phyloP scores from a whole-genome alignment of 2,113 vertebrate genomes.

The Xyliphius kryptos region DNA sequence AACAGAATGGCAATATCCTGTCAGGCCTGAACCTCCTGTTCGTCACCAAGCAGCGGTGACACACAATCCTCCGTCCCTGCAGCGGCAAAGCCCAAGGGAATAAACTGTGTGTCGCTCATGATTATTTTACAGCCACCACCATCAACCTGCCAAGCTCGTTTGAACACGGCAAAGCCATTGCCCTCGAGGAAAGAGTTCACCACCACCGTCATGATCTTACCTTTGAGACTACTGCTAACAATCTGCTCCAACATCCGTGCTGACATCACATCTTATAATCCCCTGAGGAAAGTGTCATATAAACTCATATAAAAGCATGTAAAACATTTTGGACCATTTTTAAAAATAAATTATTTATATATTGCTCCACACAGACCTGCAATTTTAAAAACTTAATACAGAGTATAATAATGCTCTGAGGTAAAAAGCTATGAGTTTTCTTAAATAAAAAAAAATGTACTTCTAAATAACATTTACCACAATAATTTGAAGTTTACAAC shows the following conservation, averaged over 20 bases:
- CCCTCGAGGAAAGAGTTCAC: background rate
- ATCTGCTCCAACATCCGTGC: slow-evolving; percentile 9
- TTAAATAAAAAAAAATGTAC: too few relatives aligned
- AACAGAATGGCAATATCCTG: slow-evolving; percentile 2
- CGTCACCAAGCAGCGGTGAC: slow-evolving; percentile 11
- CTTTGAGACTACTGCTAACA: slow-evolving; percentile 10
- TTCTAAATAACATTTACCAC: too few relatives aligned
- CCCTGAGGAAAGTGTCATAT: slow-evolving; percentile 6
- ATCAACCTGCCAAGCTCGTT: slow-evolving; percentile 2
- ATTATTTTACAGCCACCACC: slow-evolving; percentile 39
- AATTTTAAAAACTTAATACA: too few relatives aligned
- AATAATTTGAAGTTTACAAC: too few relatives aligned
- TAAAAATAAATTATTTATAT: too few relatives aligned
- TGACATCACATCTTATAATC: background rate
- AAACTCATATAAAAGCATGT: too few relatives aligned
- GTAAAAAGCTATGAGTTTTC: too few relatives aligned
- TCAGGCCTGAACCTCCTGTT: background rate
- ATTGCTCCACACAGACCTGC: too few relatives aligned
- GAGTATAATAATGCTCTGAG: too few relatives aligned
- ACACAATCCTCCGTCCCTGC: slow-evolving; percentile 8
- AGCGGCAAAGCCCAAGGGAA: slow-evolving; percentile 14
- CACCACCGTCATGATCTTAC: background rate
- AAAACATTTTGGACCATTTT: too few relatives aligned
- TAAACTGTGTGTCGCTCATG: slow-evolving; percentile 29
- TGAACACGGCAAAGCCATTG: background rate